phyloP scores from a whole-genome alignment of 1,140 invertebrate genomes.

The Macrostomum lignano region DNA sequence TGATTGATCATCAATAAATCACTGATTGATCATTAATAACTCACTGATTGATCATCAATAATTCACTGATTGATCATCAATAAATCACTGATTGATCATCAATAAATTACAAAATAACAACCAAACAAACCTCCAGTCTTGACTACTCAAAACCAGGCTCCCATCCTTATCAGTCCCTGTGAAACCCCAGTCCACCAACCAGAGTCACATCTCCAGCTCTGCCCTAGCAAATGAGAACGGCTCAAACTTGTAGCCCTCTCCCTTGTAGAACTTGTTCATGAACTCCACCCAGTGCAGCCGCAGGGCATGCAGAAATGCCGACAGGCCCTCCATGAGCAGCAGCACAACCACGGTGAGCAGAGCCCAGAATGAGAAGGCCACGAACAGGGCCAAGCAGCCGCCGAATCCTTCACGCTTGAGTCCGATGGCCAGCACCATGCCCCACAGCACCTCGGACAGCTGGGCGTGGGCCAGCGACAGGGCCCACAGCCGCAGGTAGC shows the following conservation, averaged over 20 bases:
- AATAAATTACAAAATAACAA: too few species aligned
- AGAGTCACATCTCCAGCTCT: too few species aligned
- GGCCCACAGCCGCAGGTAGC: slow-evolving; percentile 78
- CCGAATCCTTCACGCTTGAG: slow-evolving; percentile 18
- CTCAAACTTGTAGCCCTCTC: slow-evolving; percentile 1
- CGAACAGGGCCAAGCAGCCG: slow-evolving; percentile 36
- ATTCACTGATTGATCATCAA: too few species aligned
- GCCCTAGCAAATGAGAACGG: too few species aligned
- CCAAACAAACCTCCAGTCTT: too few species aligned
- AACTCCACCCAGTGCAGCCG: slow-evolving; percentile 96
- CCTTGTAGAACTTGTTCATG: slow-evolving; percentile 85
- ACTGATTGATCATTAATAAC: too few species aligned
- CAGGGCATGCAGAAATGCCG: slow-evolving; percentile 82
- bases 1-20: too few species aligned
- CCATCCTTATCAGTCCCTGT: too few species aligned
- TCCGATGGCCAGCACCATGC: slow-evolving; percentile 56
- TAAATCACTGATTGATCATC: too few species aligned
- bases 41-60: too few species aligned
- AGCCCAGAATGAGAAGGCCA: slow-evolving; percentile 55
- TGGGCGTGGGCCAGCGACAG: slow-evolving; percentile 73
- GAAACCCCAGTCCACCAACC: too few species aligned
- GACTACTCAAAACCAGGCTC: too few species aligned
- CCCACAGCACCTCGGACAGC: slow-evolving; percentile 87
- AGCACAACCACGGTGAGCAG: slow-evolving; percentile 55
- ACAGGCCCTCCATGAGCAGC: slow-evolving; percentile 81